Base-by-base conservation (phyloP, 1,140 invertebrate species). In the Liolophura sinensis region DNA sequence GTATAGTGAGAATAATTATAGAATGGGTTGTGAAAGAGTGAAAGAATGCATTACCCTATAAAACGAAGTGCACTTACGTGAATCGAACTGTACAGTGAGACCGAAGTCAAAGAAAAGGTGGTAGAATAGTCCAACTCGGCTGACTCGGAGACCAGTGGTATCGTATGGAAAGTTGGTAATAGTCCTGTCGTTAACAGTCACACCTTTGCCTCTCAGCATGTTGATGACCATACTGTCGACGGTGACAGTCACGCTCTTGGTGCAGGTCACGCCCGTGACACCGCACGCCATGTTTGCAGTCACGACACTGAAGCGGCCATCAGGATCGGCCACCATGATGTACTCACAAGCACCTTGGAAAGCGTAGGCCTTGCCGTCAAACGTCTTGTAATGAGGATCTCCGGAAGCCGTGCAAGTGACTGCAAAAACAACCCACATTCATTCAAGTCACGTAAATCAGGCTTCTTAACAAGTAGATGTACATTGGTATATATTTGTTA, bases 261-360 rank as follows among this genome's bases (percentile, higher is more conserved):
- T 68, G 47, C 65, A 68, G n/a, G 66, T 71, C 15, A 71, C 66
- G 60, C 27, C 47, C 1, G 16, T 24, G 31, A 61, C 25, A 9
- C 31, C 31, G 31, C 31, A 40, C 3, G 31, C 31, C 31, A 40
- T 40, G 31, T 40, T 40, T 40, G 31, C 31, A 40, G 31, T 9
- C 31, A 40, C 9, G 31, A 40, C 31, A 9, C 31, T 40, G 31
- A 40, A 40, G 9, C 31, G 31, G 31, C 9, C 9, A 40, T 40
- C 9, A 40, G 31, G 31, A 75, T 85, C 85, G 71, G 90, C 89
- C 1, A 94, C 61, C 0, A 73, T 48, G n/a, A 93, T 87, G 76
- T 95, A 95, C 65, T 92, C 90, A 76, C 94, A 96, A 51, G 90
- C 88, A 12, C 93, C 93, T 82, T 94, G 91, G 80, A 94, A 95